A percentile compares a stretch with the other conserved stretches of the same genome.
Conservation (phyloP, 2,888 invertebrate genomes). For the Byasa hedistus region DNA sequence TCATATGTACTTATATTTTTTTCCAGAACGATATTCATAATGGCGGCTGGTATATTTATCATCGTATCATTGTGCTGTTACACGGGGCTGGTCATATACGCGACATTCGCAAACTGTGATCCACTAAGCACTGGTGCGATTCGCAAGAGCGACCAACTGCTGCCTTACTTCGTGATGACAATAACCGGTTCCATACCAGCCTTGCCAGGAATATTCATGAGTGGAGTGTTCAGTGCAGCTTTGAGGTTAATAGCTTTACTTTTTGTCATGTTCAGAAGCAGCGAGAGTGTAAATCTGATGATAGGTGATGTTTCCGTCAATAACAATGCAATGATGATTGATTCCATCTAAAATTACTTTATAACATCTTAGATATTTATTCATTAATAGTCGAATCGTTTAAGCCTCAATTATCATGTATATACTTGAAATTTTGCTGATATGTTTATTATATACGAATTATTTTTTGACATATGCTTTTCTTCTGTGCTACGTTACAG, state of each 20-base stretch:
- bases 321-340: too few species aligned
- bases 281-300: too few species aligned
- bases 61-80: slow-evolving; percentile 90
- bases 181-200: slow-evolving; percentile 86
- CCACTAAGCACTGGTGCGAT: slow-evolving; percentile 88
- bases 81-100: slow-evolving; percentile 92
- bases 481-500: slow-evolving; percentile 57
- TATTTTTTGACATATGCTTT: not conserved
- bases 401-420: too few species aligned
- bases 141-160: slow-evolving; percentile 84
- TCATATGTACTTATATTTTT: not conserved
- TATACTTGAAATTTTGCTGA: too few species aligned
- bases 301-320: too few species aligned
- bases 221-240: slow-evolving; percentile 92
- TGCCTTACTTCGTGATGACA: slow-evolving; percentile 92
- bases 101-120: slow-evolving; percentile 91
- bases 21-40: slow-evolving; percentile 85
- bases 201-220: slow-evolving; percentile 90
- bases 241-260: slow-evolving; percentile 79
- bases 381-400: too few species aligned
- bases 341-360: too few species aligned
- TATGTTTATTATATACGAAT: too few species aligned
- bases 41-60: slow-evolving; percentile 87
- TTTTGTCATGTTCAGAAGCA: too few species aligned
- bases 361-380: too few species aligned